Percentiles rank a stretch among this genome's conserved stretches.
phyloP scores from a whole-genome alignment of 2,113 vertebrate genomes.

The Bufo bufo region DNA sequence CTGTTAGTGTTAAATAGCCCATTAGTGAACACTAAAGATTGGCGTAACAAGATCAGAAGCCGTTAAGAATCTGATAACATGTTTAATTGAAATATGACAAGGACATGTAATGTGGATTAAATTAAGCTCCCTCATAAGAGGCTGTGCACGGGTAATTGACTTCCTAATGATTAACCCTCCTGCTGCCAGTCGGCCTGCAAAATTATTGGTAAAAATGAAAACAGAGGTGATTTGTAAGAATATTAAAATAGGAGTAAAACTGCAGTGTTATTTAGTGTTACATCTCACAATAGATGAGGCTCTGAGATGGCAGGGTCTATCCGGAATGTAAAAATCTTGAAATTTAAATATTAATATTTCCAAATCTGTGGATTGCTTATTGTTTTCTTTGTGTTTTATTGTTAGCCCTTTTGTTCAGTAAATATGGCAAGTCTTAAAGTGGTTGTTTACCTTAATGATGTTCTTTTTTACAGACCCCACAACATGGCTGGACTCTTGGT shows the following conservation, averaged over 20 bases:
- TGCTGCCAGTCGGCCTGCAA: background rate
- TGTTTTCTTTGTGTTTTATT: no score
- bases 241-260: background rate
- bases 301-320: no score
- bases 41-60: constrained; percentile 86
- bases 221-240: background rate
- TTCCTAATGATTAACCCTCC: constrained; percentile 66
- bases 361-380: no score
- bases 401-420: no score
- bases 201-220: background rate
- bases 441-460: no score
- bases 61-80: constrained; percentile 83
- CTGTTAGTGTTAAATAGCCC: constrained; percentile 83
- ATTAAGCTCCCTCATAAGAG: constrained; percentile 90
- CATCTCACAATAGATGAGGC: background rate
- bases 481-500: no score
- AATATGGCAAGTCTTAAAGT: no score
- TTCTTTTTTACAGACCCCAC: no score
- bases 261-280: background rate
- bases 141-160: constrained; percentile 92
- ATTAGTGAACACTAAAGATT: constrained; percentile 85
- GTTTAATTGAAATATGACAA: constrained; percentile 92
- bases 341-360: no score
- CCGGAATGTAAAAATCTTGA: no score
- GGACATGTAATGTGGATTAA: constrained; percentile 87